phyloP scores from a whole-genome alignment of 1,140 invertebrate species.

The Ylistrum balloti region DNA sequence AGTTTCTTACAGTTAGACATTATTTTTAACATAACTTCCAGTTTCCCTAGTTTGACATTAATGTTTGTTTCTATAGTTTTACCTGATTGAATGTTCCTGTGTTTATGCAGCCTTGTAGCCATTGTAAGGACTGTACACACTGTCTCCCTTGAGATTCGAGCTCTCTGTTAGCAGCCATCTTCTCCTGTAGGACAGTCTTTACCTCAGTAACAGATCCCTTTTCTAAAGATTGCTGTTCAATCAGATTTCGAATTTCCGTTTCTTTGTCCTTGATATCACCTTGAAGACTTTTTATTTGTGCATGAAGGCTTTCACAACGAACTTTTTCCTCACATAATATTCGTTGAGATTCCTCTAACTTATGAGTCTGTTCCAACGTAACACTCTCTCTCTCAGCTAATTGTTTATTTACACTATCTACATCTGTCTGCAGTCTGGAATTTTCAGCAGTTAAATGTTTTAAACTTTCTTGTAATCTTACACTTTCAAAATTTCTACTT shows the following conservation, averaged over 20 bases:
- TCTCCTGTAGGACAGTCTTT: background rate
- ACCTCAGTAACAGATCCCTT: background rate
- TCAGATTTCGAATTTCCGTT: constrained; percentile 1
- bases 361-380: constrained; percentile 37
- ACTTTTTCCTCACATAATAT: background rate
- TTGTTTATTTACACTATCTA: constrained; percentile 22
- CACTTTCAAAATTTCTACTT: constrained; percentile 36
- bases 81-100: background rate
- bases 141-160: background rate
- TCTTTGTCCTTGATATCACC: constrained; percentile 11
- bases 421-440: background rate
- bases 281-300: background rate
- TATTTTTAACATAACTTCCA: no score
- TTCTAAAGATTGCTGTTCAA: background rate
- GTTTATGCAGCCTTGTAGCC: background rate
- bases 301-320: constrained; percentile 5
- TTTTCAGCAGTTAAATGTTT: constrained; percentile 11
- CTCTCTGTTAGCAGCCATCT: background rate
- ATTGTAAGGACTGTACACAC: background rate
- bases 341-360: constrained; percentile 10
- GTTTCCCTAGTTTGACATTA: no score
- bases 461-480: constrained; percentile 24
- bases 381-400: background rate
- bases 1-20: no score
- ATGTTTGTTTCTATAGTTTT: background rate